Evolutionary conservation across 2,888 invertebrate genomes (phyloP).

Genomic region (Rotaria macrura): DNA sequence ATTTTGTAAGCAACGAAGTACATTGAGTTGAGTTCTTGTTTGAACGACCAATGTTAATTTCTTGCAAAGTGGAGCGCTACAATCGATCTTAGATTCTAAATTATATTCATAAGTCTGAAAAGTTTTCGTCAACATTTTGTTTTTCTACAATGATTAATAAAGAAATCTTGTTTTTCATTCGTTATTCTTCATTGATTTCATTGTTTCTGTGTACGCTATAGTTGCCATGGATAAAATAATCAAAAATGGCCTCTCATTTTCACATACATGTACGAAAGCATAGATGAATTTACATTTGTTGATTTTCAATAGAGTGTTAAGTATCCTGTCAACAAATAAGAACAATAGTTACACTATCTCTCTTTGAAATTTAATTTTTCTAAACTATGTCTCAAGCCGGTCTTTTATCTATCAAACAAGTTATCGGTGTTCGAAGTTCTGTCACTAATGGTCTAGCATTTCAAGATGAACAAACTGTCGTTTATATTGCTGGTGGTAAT

Average conservation of each 20-base stretch:
- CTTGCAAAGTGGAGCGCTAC: no score
- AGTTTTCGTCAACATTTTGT: no score
- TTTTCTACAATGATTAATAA: not conserved
- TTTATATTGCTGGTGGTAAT: constrained; percentile 51
- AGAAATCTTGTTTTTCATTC: not conserved
- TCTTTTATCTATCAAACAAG: constrained; percentile 39
- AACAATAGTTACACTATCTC: not conserved
- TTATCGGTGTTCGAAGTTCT: constrained; percentile 48
- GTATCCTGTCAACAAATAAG: not conserved
- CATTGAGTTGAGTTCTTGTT: no score
- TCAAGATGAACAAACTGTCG: constrained; percentile 50
- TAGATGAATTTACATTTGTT: not conserved
- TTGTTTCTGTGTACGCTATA: not conserved
- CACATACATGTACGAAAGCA: not conserved
- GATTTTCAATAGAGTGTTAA: not conserved
- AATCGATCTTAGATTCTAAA: no score
- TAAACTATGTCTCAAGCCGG: not conserved
- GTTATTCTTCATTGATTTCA: not conserved
- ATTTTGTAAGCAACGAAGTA: no score
- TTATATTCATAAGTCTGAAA: no score
- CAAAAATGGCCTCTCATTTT: not conserved
- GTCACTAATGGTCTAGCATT: constrained; percentile 47
- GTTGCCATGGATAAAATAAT: not conserved
- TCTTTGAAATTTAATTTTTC: not conserved
- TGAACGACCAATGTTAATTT: no score